These are phyloP conservation scores for Taurulus bubalis DNA, from an alignment of 2,113 vertebrate species.

Conservation along the genomic window DNA sequence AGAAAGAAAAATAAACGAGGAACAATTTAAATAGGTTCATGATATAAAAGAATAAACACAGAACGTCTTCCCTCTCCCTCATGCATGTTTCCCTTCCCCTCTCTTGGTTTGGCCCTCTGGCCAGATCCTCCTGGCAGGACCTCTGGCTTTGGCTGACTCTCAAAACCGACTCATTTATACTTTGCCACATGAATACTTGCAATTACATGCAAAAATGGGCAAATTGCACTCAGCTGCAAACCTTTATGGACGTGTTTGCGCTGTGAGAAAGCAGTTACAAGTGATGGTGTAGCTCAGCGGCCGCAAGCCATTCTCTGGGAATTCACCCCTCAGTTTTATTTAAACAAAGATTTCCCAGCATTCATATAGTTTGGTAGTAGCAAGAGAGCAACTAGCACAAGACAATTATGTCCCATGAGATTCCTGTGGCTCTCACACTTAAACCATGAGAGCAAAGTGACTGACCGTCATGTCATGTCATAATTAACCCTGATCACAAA, in stretches of 20 bases:
- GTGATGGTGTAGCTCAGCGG: not conserved
- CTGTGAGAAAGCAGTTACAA: not conserved
- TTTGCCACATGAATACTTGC: not conserved
- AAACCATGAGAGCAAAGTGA: not conserved
- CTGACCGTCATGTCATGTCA: not conserved
- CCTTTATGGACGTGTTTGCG: not conserved
- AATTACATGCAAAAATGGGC: not conserved
- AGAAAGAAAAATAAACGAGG: not conserved
- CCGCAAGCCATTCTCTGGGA: not conserved
- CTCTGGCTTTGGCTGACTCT: not conserved
- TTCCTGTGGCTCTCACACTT: not conserved
- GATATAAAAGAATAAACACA: not conserved
- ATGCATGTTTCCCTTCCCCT: not conserved
- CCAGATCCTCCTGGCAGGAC: not conserved
- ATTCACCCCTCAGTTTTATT: not conserved
- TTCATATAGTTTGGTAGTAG: not conserved
- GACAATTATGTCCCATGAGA: not conserved
- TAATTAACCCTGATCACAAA: not conserved
- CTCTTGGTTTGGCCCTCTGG: not conserved
- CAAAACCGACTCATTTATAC: not conserved
- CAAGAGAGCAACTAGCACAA: not conserved
- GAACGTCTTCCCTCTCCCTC: not conserved
- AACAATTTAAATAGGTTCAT: not conserved
- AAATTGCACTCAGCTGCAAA: conserved; percentile 3
- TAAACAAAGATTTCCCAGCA: not conserved